Base-by-base conservation (phyloP, 2,888 invertebrate species). In the Glyphotaelius pellucidus region DNA sequence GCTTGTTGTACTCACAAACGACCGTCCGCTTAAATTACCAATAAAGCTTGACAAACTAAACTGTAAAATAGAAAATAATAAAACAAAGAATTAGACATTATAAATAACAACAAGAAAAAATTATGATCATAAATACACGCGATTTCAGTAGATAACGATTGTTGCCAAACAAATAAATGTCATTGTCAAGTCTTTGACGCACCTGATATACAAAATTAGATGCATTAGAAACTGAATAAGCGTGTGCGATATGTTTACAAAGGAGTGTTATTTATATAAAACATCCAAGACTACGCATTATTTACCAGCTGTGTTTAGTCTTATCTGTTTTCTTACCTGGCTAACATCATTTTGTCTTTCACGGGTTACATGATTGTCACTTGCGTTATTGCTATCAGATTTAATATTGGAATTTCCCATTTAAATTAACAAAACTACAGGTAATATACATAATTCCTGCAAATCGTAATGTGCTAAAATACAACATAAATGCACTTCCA, bases 21-120 rank as follows among this genome's bases (percentile, higher is more conserved):
- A 97, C 94, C 96, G 96, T 94, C 96, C 96, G 95, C 97, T 97
- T 94, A 96, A 95, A 95, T 96, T 96, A 94, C 96, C 96, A 94
- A 96, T 96, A 95, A 96, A 96, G 95, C 96, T 96, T 94, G 96
- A 95, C 94, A 96, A 95, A 94, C 96, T 96, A 94, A 96, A 96
- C 97, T 97, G 95, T 93, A 95, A 94, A 95, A 32, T 87, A 93
- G 19, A 93, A 93, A 90, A 91, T 91, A 91, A 32, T 14, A 47
- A 47, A 14, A 47, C 47, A 67, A 19, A 67, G 52, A 67, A 67
- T 67, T 67, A 67, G 25, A 67, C 52, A 67, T 67, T 67, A 19
- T n/a, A n/a, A n/a, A 7, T 67, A 67, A 67, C 1, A 25, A 67
- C 67, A 67, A 4, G 67, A 67, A 25, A 67, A 9, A 67, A 67